Percentiles rank a stretch among this genome's conserved stretches.
Conservation (phyloP, 2,888 invertebrate genomes). For the Ophion slaviceki region DNA sequence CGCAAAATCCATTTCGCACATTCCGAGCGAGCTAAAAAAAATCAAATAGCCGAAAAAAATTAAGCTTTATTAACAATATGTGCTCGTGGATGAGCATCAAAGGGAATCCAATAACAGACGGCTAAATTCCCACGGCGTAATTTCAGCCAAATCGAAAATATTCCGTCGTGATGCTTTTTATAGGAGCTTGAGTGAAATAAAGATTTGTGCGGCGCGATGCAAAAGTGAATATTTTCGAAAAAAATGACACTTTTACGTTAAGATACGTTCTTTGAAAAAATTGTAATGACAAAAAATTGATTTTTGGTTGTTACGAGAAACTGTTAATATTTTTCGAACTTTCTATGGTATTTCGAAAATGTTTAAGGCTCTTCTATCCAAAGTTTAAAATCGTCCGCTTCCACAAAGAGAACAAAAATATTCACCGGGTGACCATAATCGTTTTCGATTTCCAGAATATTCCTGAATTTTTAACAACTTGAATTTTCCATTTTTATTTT, state of each 20-base stretch:
- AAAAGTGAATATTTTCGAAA: neutral
- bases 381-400: neutral
- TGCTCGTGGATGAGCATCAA: neutral
- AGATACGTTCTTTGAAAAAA: neutral
- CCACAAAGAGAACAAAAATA: neutral
- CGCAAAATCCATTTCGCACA: neutral
- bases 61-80: neutral
- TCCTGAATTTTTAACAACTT: neutral
- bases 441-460: neutral
- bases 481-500: neutral
- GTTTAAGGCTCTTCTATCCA: neutral
- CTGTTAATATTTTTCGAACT: neutral
- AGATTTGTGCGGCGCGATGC: neutral
- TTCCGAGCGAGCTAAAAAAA: neutral
- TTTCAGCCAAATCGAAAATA: neutral
- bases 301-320: neutral
- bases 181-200: neutral
- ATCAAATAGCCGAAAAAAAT: neutral
- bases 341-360: neutral
- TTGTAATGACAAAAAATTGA: neutral
- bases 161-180: neutral
- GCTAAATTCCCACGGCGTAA: neutral
- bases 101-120: neutral
- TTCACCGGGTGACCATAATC: neutral
- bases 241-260: no score